Evolutionary conservation across 2,888 invertebrate genomes (phyloP), one percentile per base, ranked within the genome.

Genomic region (Candidula unifasciata): DNA sequence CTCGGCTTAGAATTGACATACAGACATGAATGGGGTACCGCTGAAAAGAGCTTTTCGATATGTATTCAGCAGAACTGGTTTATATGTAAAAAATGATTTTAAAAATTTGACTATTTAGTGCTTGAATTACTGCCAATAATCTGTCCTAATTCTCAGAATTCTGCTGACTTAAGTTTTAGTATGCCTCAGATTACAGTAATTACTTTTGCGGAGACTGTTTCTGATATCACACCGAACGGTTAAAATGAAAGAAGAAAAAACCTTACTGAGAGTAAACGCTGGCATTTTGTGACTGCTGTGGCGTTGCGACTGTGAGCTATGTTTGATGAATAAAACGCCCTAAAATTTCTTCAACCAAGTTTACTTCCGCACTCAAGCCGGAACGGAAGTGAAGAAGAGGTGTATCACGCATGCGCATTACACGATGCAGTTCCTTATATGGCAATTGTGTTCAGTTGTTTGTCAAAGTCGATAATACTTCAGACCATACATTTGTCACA

Each of bases 381-480:
- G 87, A 78, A 77, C 84, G 88, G 88, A 88, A 88, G 82, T 88
- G 86, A 85, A 82, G 85, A 86, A 74, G 74, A 82, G 78, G 81
- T 60, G 66, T 78, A 54, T 73, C 77, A 24, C 83, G 83, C 83
- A 83, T 83, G 83, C 83, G 83, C 54, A 60, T 57, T 57, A 8
- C 8, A 37, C n/a, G n/a, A 44, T 52, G 27, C 18, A 54, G 60
- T 74, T 21, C 82, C 82, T 35, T 82, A 82, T 82, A 82, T 35
- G 82, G 82, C 37, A 74, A 73, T 57, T 57, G 3, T 27, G 37
- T n/a, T 35, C 8, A 18, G 35, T 13, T 68, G 3, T 68, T 10
- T 44, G 52, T 52, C 21, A 16, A 52, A 18, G 24, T 2, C 18
- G 3, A 27, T 66, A 24, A 27, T 79, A 33, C 6, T 35, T 37